Evolutionary conservation across 2,113 vertebrate species (phyloP).

Genomic region (Glaucidium brasilianum): DNA sequence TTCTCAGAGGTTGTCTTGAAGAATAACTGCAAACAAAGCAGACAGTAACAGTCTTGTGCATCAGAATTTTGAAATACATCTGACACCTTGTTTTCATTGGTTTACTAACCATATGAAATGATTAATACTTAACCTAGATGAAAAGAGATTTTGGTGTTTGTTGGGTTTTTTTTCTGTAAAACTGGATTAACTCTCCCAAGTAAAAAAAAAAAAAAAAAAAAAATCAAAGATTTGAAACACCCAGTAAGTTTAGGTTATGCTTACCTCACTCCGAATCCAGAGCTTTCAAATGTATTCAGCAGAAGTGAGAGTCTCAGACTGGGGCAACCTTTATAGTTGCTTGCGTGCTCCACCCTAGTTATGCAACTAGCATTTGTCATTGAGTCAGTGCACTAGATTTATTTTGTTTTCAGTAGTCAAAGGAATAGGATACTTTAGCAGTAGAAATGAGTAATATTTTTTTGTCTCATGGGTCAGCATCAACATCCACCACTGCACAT

Average conservation of each 20-base stretch:
- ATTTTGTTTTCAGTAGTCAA: neutral
- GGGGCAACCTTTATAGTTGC: conserved; percentile 52
- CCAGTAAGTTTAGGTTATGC: neutral
- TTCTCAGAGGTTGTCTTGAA: neutral
- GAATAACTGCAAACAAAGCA: conserved; percentile 16
- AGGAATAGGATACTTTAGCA: neutral
- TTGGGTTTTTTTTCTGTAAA: neutral
- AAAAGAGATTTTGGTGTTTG: neutral
- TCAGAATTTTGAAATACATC: neutral
- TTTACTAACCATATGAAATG: neutral
- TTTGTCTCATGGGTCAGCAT: neutral
- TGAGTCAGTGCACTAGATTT: conserved; percentile 36
- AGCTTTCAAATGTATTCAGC: neutral
- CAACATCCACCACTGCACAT: neutral
- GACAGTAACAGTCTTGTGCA: neutral
- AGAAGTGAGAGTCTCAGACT: neutral
- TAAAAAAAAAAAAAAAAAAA: neutral
- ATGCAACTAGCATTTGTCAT: conserved; percentile 39
- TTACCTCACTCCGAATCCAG: conserved; percentile 27
- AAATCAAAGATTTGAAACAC: neutral
- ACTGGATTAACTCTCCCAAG: neutral
- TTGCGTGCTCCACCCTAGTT: conserved; percentile 57
- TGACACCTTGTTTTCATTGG: neutral
- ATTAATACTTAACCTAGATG: neutral
- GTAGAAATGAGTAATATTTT: neutral